These are phyloP conservation scores for Nomia melanderi DNA, from an alignment of 1,140 invertebrate genomes.

Conservation along the genomic window DNA sequence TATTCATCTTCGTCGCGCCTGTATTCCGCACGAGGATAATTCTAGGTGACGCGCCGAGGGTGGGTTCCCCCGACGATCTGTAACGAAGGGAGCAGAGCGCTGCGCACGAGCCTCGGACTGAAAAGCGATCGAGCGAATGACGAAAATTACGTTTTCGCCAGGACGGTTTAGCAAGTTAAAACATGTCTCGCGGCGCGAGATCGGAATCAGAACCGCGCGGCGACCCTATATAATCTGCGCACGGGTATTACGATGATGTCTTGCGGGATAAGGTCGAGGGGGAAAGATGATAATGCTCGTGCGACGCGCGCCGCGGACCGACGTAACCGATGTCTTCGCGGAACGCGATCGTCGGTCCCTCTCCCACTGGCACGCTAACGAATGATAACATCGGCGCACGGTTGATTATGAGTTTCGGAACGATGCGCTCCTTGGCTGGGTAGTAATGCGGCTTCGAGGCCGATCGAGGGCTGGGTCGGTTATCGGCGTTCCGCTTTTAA, in stretches of 20 bases:
- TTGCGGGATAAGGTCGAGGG: conserved; percentile 19
- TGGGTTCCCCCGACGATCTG: no score
- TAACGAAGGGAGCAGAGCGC: no score
- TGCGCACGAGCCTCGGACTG: no score
- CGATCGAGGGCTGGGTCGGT: neutral
- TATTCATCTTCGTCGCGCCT: no score
- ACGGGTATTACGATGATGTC: conserved; percentile 38
- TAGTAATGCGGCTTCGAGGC: neutral
- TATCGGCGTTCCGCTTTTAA: neutral
- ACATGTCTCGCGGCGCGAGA: conserved; percentile 46
- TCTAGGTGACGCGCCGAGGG: no score
- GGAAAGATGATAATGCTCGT: conserved; percentile 39
- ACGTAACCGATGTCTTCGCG: conserved; percentile 29
- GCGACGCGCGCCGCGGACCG: conserved; percentile 27
- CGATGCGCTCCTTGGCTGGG: neutral
- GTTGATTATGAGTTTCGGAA: conserved; percentile 28
- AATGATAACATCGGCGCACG: conserved; percentile 21
- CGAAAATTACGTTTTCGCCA: conserved; percentile 35
- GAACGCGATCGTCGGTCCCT: neutral
- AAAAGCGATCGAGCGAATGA: neutral
- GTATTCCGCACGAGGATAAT: no score
- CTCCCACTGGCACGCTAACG: conserved; percentile 1
- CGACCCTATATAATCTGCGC: conserved; percentile 39
- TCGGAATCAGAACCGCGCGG: conserved; percentile 21
- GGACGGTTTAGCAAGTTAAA: conserved; percentile 38